Base-by-base conservation (phyloP, 2,888 invertebrate species). In the Blera fallax region DNA sequence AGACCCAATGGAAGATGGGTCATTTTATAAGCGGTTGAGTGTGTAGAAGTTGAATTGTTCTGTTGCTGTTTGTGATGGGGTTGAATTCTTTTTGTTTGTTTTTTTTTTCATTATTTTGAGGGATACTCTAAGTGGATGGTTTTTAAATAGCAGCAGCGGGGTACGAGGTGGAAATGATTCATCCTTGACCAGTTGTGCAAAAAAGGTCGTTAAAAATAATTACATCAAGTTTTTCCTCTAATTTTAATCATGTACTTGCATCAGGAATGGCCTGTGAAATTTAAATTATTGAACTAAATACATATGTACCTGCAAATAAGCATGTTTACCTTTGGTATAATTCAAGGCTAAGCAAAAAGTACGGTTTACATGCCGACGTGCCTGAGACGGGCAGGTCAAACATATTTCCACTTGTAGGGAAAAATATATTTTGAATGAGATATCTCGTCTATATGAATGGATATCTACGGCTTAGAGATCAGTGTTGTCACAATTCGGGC, bases 31-130 rank as follows among this genome's bases (percentile, higher is more conserved):
- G 18, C 16, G 37, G n/a, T n/a, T 34, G 27, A 50, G n/a, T 32
- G 45, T 21, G 16, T 4, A 14, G 11, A 43, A 43, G 69, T 43
- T 69, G 52, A 52, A 67, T 52, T 37, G 32, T 27, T 45, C 21
- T 62, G 16, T 14, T 43, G 24, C 43, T 62, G 27, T 29, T 45
- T 70, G 10, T 52, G 21, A 45, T 45, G 54, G 52, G 67, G 52
- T 67, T 54, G 40, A 21, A 29, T 32, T 70, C 0, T 18, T 69
- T 54, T 65, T 65, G 11, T 50, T 50, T 50, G 37, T 29, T 32
- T 10, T 3, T 11, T n/a, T 45, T 27, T 64, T 18, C 64, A 27
- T 64, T 29, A 16, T 48, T 18, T 60, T 6, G 24, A 60, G 62
- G 11, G 18, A 62, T 43, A 29, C 52, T 10, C 50, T 43, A 24